Evolutionary conservation across 2,888 invertebrate genomes (phyloP).

Genomic region (Sturmia bella): DNA sequence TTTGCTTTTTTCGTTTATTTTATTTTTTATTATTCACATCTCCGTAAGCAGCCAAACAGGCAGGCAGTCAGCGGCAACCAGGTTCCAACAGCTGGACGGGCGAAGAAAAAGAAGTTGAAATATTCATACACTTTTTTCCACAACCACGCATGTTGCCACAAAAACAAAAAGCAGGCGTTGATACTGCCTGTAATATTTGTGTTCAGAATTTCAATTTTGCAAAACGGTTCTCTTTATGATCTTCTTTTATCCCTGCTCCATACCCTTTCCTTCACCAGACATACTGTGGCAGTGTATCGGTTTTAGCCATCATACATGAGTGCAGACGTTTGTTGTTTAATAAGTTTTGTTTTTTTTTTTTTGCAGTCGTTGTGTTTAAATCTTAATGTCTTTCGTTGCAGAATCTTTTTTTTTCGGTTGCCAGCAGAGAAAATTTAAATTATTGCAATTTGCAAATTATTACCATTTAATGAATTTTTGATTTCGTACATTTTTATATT

Average conservation of each 20-base stretch:
- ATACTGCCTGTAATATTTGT: constrained; percentile 65
- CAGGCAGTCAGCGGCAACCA: background rate
- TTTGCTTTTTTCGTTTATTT: background rate
- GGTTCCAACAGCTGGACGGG: constrained; percentile 53
- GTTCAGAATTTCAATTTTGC: constrained; percentile 71
- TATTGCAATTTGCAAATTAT: constrained; percentile 74
- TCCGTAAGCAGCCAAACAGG: constrained; percentile 2
- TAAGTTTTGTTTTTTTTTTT: constrained; percentile 34
- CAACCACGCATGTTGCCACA: constrained; percentile 61
- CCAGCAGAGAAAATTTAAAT: constrained; percentile 72
- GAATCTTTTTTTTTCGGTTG: constrained; percentile 53
- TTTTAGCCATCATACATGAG: constrained; percentile 30
- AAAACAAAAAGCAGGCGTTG: constrained; percentile 66
- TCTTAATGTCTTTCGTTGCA: constrained; percentile 54
- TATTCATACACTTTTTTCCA: constrained; percentile 54
- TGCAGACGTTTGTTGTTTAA: constrained; percentile 3
- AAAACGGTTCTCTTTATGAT: constrained; percentile 58
- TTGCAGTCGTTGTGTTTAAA: constrained; percentile 43
- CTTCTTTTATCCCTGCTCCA: background rate
- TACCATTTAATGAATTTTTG: constrained; percentile 74
- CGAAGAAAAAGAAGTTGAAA: constrained; percentile 37
- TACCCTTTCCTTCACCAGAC: constrained; percentile 10
- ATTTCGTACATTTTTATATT: constrained; percentile 58
- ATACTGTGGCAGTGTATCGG: constrained; percentile 17
- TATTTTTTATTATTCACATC: constrained; percentile 19